A percentile compares a stretch with the other conserved stretches of the same genome.
phyloP scores from a whole-genome alignment of 1,140 invertebrate species.

The Tigriopus japonicus region DNA sequence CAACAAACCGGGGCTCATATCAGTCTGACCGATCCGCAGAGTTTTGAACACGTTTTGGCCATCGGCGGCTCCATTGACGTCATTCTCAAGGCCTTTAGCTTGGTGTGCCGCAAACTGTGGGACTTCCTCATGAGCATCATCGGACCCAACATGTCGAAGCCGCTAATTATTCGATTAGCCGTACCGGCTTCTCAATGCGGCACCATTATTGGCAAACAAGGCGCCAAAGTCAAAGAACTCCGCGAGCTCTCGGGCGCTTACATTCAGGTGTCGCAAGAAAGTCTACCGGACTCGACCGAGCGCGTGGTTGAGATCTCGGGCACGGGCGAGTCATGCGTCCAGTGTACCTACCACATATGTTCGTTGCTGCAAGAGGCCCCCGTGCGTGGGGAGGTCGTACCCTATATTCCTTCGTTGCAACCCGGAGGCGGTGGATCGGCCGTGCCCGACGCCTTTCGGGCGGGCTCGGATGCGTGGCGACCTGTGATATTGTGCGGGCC shows the following conservation, averaged over 20 bases:
- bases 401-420: conserved; percentile 4
- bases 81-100: conserved; percentile 8
- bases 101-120: conserved; percentile 7
- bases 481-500: conserved; percentile 2
- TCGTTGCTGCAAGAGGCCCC: conserved; percentile 1
- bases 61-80: neutral
- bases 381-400: conserved; percentile 1
- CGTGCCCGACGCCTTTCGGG: neutral
- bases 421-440: neutral
- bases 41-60: conserved; percentile 1
- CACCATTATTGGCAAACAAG: conserved; percentile 12
- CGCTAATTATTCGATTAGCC: neutral
- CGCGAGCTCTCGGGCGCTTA: conserved; percentile 14
- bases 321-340: conserved; percentile 5
- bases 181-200: neutral
- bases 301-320: conserved; percentile 5
- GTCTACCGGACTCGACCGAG: conserved; percentile 5
- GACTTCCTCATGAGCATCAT: conserved; percentile 3
- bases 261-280: conserved; percentile 4
- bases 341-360: conserved; percentile 5
- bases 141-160: neutral
- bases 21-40: neutral
- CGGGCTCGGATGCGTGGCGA: neutral
- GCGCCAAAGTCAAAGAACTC: conserved; percentile 17
- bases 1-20: conserved; percentile 2